Base-by-base conservation (phyloP, 92 coral and sea anemone species). In the Siderastrea siderea region DNA sequence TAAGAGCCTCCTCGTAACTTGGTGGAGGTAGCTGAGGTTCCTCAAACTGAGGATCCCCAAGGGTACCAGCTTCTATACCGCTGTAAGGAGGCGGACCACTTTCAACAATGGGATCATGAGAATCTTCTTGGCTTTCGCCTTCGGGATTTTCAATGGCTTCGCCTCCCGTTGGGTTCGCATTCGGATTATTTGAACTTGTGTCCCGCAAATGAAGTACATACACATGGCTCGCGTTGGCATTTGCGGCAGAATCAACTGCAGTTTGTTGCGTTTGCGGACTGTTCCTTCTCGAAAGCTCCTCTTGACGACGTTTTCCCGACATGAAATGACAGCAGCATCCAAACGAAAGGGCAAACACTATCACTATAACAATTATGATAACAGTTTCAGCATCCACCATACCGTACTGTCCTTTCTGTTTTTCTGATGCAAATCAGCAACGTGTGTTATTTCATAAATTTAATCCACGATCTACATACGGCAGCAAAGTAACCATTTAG, bases 21-120 rank as follows among this genome's bases (percentile, higher is more conserved):
- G 86, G 86, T 1, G 86, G 86, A 2, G 86, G 86, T 13, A 55
- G 46, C n/a, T 47, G 15, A 10, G 84, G 63, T 13, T 82, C 86
- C n/a, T n/a, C n/a, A n/a, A n/a, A n/a, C n/a, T 47, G 15, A 10
- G 84, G 63, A 6, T 82, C 86, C 2, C 4, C 57, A 2, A 6
- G 1, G 57, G 78, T 46, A 57, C 53, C 78, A 5, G 54, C 43
- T 38, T 44, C 59, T 14, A 79, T 45, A 15, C 81, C 65, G 6
- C 81, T 67, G 51, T 82, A 82, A 17, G 86, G 67, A 2, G 86
- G 86, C 43, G 86, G 86, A 8, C 86, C 86, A 47, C 78, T 82
- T 26, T 82, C 70, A 6, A 47, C 86, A 5, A 82, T 82, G 10
- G 86, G 47, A 47, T 82, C 86, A 47, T 60, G 13, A 46, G 57